Percentiles rank a stretch among this genome's conserved stretches.
Evolutionary conservation across 2,113 vertebrate genomes (phyloP).

Genomic region (Gasterosteus aculeatus): DNA sequence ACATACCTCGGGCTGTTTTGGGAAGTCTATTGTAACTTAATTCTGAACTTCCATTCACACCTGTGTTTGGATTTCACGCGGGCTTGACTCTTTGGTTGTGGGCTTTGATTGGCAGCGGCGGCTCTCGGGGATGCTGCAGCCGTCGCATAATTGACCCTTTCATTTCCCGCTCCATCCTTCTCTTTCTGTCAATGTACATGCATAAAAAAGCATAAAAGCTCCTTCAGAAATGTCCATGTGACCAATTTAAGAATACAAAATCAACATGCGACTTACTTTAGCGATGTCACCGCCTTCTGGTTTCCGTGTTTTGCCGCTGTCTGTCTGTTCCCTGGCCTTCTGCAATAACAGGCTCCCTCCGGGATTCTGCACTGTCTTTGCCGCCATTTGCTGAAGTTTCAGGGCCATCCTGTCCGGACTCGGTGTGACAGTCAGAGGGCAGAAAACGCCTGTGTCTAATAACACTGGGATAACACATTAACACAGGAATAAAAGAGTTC

Average conservation of each 20-base stretch:
- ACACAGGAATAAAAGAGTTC: not conserved
- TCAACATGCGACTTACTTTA: slow-evolving; percentile 26
- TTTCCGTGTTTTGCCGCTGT: slow-evolving; percentile 72
- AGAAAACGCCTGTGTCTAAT: slow-evolving; percentile 75
- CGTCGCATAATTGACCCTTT: slow-evolving; percentile 36
- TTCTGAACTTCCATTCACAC: slow-evolving; percentile 29
- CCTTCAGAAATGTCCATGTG: not conserved
- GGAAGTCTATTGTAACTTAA: not conserved
- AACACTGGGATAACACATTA: slow-evolving; percentile 77
- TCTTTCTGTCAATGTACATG: slow-evolving; percentile 43
- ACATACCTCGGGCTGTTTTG: not conserved
- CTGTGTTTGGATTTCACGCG: slow-evolving; percentile 45
- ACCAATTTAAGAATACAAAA: not conserved
- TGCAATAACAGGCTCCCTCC: slow-evolving; percentile 83
- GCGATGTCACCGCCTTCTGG: slow-evolving; percentile 51
- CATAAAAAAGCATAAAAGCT: slow-evolving; percentile 11
- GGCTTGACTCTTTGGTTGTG: slow-evolving; percentile 25
- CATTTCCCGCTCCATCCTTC: slow-evolving; percentile 33
- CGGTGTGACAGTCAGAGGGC: slow-evolving; percentile 87
- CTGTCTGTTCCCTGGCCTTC: slow-evolving; percentile 80
- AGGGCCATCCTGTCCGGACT: slow-evolving; percentile 85
- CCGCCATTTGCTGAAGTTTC: slow-evolving; percentile 86
- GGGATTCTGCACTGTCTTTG: slow-evolving; percentile 69
- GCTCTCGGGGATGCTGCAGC: slow-evolving; percentile 45
- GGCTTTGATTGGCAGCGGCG: slow-evolving; percentile 44